A percentile compares a stretch with the other conserved stretches of the same genome.
Conservation (phyloP, 2,888 invertebrate genomes). For the Oscheius sp. region DNA sequence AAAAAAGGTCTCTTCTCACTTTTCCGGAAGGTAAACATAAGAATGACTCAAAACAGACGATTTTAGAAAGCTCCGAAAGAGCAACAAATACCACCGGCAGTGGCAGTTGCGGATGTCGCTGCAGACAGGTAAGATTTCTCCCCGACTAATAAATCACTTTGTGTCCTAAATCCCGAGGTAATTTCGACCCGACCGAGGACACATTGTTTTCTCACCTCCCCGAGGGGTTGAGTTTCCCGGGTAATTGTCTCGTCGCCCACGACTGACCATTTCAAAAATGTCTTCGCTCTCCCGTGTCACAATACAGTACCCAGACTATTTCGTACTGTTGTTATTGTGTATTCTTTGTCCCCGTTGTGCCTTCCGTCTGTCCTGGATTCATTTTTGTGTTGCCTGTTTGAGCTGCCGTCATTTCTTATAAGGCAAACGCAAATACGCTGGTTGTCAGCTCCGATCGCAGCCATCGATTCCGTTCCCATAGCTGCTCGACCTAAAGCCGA, state of each 20-base stretch:
- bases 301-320: too few species aligned
- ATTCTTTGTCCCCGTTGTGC: background rate
- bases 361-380: constrained; percentile 11
- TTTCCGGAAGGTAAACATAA: constrained; percentile 20
- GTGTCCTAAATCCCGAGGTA: background rate
- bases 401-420: constrained; percentile 36
- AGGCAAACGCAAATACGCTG: constrained; percentile 32
- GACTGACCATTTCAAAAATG: background rate
- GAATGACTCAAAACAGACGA: background rate
- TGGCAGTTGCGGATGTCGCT: background rate
- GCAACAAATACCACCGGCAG: too few species aligned
- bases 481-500: background rate
- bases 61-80: constrained; percentile 15
- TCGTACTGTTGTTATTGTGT: background rate
- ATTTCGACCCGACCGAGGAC: background rate
- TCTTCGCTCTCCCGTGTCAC: too few species aligned
- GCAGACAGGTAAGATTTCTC: constrained; percentile 15
- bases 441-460: constrained; percentile 34
- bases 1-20: constrained; percentile 31
- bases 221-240: constrained; percentile 14
- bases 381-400: constrained; percentile 31
- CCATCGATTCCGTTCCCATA: constrained; percentile 31
- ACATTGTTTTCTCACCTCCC: background rate
- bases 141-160: background rate
- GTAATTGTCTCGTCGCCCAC: constrained; percentile 4